Conservation (phyloP, 2,113 vertebrate genomes). For the Daubentonia madagascariensis region DNA sequence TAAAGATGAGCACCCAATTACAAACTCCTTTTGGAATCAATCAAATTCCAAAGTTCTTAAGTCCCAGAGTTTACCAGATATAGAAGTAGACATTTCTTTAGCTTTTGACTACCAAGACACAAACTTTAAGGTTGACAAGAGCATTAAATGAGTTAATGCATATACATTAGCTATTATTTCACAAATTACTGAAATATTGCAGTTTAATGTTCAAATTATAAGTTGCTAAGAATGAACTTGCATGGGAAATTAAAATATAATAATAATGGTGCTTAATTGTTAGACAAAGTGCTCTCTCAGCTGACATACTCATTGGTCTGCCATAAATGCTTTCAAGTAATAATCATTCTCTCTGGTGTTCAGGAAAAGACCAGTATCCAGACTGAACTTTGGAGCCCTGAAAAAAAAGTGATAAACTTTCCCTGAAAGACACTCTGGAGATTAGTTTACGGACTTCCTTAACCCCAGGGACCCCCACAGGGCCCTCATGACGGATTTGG, state of each 20-base stretch:
- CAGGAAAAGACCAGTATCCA: neutral
- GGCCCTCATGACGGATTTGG: neutral
- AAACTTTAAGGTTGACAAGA: neutral
- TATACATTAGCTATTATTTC: neutral
- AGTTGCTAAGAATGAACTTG: neutral
- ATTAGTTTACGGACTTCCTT: neutral
- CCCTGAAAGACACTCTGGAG: neutral
- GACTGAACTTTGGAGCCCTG: constrained; percentile 16
- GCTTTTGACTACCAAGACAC: neutral
- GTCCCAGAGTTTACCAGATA: neutral
- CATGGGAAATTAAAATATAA: neutral
- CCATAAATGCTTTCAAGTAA: constrained; percentile 3
- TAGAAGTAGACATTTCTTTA: neutral
- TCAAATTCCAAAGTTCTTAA: neutral
- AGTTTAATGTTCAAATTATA: neutral
- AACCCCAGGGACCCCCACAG: neutral
- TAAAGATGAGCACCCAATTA: neutral
- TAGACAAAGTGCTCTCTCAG: neutral
- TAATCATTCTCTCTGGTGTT: neutral
- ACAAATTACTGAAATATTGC: constrained; percentile 1
- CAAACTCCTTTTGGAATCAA: neutral
- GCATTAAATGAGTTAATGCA: neutral
- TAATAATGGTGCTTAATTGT: constrained; percentile 6
- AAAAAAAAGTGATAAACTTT: neutral
- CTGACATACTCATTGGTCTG: neutral